These are phyloP conservation scores for Poeciliopsis paucimaculata DNA, from an alignment of 2,797 vertebrate genomes.

Conservation along the genomic window DNA sequence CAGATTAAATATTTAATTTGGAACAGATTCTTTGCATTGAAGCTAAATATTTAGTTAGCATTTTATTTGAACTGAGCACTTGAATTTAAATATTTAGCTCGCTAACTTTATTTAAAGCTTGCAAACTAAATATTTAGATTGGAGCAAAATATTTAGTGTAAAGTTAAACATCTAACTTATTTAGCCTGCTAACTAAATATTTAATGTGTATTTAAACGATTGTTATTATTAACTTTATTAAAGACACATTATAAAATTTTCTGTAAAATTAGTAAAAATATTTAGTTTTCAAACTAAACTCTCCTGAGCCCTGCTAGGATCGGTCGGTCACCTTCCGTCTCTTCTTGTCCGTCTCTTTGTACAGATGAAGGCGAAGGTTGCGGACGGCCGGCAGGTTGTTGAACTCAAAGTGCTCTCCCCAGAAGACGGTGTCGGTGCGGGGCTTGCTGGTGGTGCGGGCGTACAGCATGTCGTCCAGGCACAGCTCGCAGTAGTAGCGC, in stretches of 20 bases:
- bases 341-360: conserved; percentile 98
- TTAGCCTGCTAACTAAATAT: background rate
- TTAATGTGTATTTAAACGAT: background rate
- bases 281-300: conserved; percentile 1
- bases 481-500: conserved; percentile 97
- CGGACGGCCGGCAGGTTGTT: conserved; percentile 95
- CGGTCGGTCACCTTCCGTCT: conserved; percentile 86
- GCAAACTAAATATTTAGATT: background rate
- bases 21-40: background rate
- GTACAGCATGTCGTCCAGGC: conserved; percentile 96
- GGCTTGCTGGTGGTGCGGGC: conserved; percentile 97
- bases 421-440: conserved; percentile 95
- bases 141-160: background rate
- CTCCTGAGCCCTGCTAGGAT: background rate
- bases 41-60: background rate
- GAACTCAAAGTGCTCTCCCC: conserved; percentile 98
- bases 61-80: background rate
- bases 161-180: background rate
- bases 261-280: background rate
- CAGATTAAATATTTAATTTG: background rate
- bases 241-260: too few species aligned
- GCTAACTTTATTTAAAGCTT: background rate
- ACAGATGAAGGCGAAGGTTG: conserved; percentile 94
- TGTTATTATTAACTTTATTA: too few species aligned
- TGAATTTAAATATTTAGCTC: background rate